Base-by-base conservation (phyloP, 2,888 invertebrate species). In the Ophonus ardosiacus region DNA sequence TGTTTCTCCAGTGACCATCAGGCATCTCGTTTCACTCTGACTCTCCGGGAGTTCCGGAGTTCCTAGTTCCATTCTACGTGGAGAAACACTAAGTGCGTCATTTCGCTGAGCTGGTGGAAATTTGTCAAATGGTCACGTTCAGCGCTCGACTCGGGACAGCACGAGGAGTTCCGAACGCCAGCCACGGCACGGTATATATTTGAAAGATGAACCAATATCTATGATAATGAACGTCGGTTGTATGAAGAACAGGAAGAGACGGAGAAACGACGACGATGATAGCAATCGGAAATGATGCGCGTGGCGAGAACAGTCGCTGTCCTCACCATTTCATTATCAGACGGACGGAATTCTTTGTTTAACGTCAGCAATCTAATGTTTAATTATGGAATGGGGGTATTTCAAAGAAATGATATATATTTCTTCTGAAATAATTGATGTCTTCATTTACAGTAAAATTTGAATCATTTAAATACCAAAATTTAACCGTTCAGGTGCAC, bases 181-280 rank as follows among this genome's bases (percentile, higher is more conserved):
- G 61, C 61, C 18, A 13, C 78, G 56, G 59, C 31, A 13, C 78
- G 80, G 38, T 61, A 61, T 63, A 79, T 85, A 85, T 80, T 85
- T 79, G 86, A 87, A 88, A 87, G 86, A 88, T 88, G 87, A 88
- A 87, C 88, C 88, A 88, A 88, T 88, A 88, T 88, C 88, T 87
- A 88, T 88, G 88, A 87, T 88, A 88, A 88, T 88, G 88, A 88
- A 88, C 86, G 68, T 80, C 80, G 80, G 61, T 80, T 63, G 40
- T 21, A 31, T 15, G 80, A 18, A 18, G 59, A 63, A 63, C 21
- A 79, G 59, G 17, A 56, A 31, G 17, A 31, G 79, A 57, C 6
- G 57, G 8, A 24, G 57, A 24, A n/a, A 78, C 56, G 31, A 57
- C 78, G 78, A 57, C 31, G 78, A 57, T 57, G 78, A 78, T 80